Conservation (phyloP, 2,888 invertebrate species). For the Drosophila formosana region DNA sequence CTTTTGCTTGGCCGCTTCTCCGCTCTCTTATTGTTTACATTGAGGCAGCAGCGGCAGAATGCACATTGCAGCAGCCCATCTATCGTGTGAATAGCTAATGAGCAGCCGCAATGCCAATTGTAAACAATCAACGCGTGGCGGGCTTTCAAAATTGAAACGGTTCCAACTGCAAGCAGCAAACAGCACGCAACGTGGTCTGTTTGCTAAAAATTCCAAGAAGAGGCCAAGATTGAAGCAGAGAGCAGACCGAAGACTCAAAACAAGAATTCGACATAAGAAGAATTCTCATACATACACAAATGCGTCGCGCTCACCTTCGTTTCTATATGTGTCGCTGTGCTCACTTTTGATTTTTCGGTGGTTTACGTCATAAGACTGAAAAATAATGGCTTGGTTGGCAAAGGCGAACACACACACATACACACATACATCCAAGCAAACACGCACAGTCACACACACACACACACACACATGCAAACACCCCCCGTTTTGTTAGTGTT, state of each 20-base stretch:
- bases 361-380: conserved; percentile 81
- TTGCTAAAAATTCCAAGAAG: conserved; percentile 67
- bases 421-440: conserved; percentile 10
- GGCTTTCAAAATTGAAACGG: conserved; percentile 56
- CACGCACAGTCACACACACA: conserved; percentile 18
- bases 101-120: conserved; percentile 52
- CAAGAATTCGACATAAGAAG: conserved; percentile 36
- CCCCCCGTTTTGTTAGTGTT: conserved; percentile 51
- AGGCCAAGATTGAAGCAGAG: conserved; percentile 27
- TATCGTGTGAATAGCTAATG: conserved; percentile 47
- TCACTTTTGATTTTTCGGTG: conserved; percentile 76
- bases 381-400: conserved; percentile 77
- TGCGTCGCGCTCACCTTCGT: conserved; percentile 68
- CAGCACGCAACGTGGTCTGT: conserved; percentile 47
- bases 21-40: conserved; percentile 51
- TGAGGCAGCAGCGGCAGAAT: conserved; percentile 34
- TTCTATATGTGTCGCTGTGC: conserved; percentile 64
- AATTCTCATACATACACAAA: conserved; percentile 30
- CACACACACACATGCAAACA: conserved; percentile 41
- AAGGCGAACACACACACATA: conserved; percentile 38
- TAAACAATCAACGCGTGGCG: conserved; percentile 60
- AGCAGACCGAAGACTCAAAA: conserved; percentile 29
- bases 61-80: conserved; percentile 50
- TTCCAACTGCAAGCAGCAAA: conserved; percentile 27
- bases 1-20: not conserved